Evolutionary conservation across 2,113 vertebrate species (phyloP), one percentile per base, ranked within the genome.

Genomic region (Lucifuga dentata): DNA sequence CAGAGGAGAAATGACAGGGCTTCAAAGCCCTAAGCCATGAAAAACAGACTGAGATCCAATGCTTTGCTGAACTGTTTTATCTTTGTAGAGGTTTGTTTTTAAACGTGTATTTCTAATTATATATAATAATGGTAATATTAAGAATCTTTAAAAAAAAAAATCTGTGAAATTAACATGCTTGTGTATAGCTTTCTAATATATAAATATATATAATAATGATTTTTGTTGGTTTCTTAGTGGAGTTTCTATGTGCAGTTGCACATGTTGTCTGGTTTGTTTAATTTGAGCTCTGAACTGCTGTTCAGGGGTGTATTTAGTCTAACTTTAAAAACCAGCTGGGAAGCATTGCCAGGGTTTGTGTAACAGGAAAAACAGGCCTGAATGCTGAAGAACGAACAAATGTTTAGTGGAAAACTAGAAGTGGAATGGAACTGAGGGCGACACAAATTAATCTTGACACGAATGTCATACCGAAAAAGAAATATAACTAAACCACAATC

Each of bases 121-220:
- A 98, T 93, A 91, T 91, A 88, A 91, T 89, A 91, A 97, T 95
- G 96, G 96, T 94, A 94, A 94, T 97, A 99, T 98, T 99, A 98
- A 97, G 96, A 96, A 96, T 97, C 96, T 98, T 97, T 93, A 92
- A 94, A 96, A 90, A 93, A 91, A 94, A 96, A 95, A 96, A 97
- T 98, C 96, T 98, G 97, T 98, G 96, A 99, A 98, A 98, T 99
- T 97, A 98, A 98, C 96, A 99, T 98, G 96, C 96, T 98, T 98
- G 97, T 98, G 96, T 98, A 98, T 98, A 99, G 97, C 97, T 98
- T 98, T 98, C 95, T 98, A 97, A 99, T 94, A 94, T 94, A 93
- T 93, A 91, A 92, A 93, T 93, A 92, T 93, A 92, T 93, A 92
- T 93, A 90, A 92, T 92, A 94, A 96, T 96, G 95, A 93, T 94